Conservation (phyloP, 2,797 vertebrate species). For the Mormyrops boulengeri region DNA sequence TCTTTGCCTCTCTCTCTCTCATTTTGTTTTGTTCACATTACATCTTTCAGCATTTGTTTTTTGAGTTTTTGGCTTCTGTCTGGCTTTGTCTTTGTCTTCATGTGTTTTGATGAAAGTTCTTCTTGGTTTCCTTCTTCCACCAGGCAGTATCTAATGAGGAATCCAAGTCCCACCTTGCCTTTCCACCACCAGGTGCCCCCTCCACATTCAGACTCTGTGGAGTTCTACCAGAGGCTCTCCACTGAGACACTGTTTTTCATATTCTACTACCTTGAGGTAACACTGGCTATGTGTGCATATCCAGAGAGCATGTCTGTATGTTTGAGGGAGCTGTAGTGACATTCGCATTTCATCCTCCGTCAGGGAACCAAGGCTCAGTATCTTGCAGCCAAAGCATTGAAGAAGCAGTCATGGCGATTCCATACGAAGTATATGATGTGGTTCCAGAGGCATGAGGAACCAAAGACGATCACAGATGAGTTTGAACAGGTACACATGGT, state of each 20-base stretch:
- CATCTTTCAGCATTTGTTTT: neutral
- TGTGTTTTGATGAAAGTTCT: neutral
- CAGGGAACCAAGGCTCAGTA: slow-evolving; percentile 95
- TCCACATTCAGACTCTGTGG: slow-evolving; percentile 86
- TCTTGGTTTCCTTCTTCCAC: neutral
- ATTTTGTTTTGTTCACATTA: neutral
- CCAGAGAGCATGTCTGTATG: slow-evolving; percentile 27
- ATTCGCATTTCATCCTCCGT: slow-evolving; percentile 42
- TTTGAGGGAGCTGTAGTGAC: slow-evolving; percentile 65
- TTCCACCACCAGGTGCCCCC: slow-evolving; percentile 92
- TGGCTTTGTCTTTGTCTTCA: neutral
- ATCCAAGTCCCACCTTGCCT: slow-evolving; percentile 83
- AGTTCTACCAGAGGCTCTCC: slow-evolving; percentile 93
- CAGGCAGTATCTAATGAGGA: slow-evolving; percentile 91
- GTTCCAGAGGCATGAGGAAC: slow-evolving; percentile 94
- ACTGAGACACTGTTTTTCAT: slow-evolving; percentile 94
- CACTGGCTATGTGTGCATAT: neutral
- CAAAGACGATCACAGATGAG: slow-evolving; percentile 87
- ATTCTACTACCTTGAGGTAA: slow-evolving; percentile 93
- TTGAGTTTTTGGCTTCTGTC: neutral
- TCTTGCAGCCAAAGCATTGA: slow-evolving; percentile 88
- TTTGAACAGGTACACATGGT: slow-evolving; percentile 66
- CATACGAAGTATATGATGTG: slow-evolving; percentile 99
- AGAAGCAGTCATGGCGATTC: slow-evolving; percentile 93
- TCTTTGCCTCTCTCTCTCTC: slow-evolving; percentile 37